Evolutionary conservation across 1,140 invertebrate genomes (phyloP), one percentile per base, ranked within the genome.

Genomic region (Myzus persicae): DNA sequence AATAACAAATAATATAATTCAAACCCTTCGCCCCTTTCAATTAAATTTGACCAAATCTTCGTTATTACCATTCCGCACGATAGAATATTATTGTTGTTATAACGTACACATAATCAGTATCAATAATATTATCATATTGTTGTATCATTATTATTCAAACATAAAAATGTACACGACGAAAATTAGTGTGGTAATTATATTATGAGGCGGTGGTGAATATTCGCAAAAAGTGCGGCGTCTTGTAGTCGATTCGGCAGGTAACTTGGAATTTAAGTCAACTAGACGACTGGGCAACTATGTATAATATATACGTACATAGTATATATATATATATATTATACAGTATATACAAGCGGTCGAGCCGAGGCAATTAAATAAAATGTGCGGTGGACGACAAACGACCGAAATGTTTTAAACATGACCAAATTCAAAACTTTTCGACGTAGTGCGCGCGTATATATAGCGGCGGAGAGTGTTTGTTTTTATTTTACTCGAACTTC

Each of bases 351-450:
- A 59, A 8, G 24, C 26, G 22, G 4, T 40, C 31, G 26, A 26
- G 84, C 31, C 31, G 42, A 87, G 26, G 26, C 84, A 44, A 87
- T 87, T 87, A 87, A 87, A 88, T 88, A 22, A 88, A 88, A 88
- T 20, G 85, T n/a, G 85, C 42, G 84, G 6, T 31, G 31, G 84
- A n/a, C 44, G 44, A 88, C 46, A 48, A 88, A 88, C 87, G 44
- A 48, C 87, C n/a, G n/a, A 88, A 48, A 88, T 88, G 87, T 88
- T 88, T 88, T 88, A 88, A 88, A 88, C 87, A 88, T 51, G 87
- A 88, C 87, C 87, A 36, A 42, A 42, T 46, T 88, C 87, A 36
- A 88, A 88, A 87, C 85, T 51, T 88, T 88, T 31, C n/a, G 46
- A 46, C 87, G 87, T 84, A 40, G 38, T 84, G 59, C 40, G 82